phyloP scores from a whole-genome alignment of 23 tunicate genomes.

The Corella eumyota region DNA sequence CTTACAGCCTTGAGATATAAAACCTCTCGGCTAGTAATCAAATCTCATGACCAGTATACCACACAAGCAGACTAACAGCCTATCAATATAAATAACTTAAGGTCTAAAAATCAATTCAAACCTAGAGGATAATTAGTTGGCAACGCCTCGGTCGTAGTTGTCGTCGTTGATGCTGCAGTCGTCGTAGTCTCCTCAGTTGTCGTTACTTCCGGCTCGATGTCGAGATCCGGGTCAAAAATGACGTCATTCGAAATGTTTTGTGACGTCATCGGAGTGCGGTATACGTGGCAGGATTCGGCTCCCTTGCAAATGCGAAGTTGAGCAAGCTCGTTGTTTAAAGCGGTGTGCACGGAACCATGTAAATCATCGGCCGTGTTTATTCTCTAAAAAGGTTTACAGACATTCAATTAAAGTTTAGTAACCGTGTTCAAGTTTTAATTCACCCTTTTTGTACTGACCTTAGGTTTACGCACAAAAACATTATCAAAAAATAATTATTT shows the following conservation, averaged over 20 bases:
- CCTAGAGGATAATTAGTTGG: constrained; percentile 13
- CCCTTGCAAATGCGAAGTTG: constrained; percentile 71
- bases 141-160: neutral
- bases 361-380: constrained; percentile 30
- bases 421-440: no score
- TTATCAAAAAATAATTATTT: no score
- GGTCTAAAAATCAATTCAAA: no score
- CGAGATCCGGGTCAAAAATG: no score
- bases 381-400: constrained; percentile 22
- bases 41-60: no score
- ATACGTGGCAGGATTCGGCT: constrained; percentile 40
- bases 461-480: no score
- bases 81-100: no score
- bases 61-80: no score
- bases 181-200: constrained; percentile 2
- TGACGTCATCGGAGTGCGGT: neutral
- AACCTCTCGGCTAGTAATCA: no score
- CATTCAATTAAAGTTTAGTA: no score
- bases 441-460: no score
- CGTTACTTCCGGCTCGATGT: neutral
- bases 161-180: neutral
- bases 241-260: neutral
- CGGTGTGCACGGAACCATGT: constrained; percentile 2
- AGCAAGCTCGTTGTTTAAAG: constrained; percentile 31
- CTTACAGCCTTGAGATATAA: no score